phyloP scores from a whole-genome alignment of 2,797 vertebrate species.

The Amblyopsis hoosieri region DNA sequence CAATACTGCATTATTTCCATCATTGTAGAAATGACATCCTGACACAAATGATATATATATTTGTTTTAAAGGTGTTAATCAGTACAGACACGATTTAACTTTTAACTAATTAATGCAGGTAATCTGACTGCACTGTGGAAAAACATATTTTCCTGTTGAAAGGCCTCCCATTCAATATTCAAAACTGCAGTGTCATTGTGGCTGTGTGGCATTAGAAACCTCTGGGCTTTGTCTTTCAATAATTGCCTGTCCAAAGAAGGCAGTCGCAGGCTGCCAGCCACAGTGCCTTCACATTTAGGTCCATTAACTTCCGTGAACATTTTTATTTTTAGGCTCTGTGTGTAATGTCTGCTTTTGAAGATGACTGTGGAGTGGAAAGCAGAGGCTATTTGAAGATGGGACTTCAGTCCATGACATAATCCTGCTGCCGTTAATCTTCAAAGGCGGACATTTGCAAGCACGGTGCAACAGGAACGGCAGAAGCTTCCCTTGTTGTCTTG shows the following conservation, averaged over 20 bases:
- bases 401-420: slow-evolving; percentile 64
- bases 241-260: slow-evolving; percentile 42
- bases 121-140: background rate
- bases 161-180: slow-evolving; percentile 14
- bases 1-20: too few relatives aligned
- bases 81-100: background rate
- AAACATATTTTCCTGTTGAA: background rate
- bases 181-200: slow-evolving; percentile 31
- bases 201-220: slow-evolving; percentile 13
- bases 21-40: too few relatives aligned
- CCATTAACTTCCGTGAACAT: slow-evolving; percentile 35
- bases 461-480: slow-evolving; percentile 45
- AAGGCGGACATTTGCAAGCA: slow-evolving; percentile 47
- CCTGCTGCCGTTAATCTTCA: slow-evolving; percentile 66
- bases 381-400: slow-evolving; percentile 57
- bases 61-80: too few relatives aligned
- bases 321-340: slow-evolving; percentile 57
- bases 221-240: slow-evolving; percentile 8
- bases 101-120: background rate
- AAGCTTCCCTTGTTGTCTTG: slow-evolving; percentile 46
- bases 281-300: slow-evolving; percentile 22
- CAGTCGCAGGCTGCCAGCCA: slow-evolving; percentile 16
- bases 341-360: slow-evolving; percentile 65
- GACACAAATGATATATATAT: too few relatives aligned
- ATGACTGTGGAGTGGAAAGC: slow-evolving; percentile 51